Conservation (phyloP, 2,888 invertebrate species). For the Cosmopolites sordidus region DNA sequence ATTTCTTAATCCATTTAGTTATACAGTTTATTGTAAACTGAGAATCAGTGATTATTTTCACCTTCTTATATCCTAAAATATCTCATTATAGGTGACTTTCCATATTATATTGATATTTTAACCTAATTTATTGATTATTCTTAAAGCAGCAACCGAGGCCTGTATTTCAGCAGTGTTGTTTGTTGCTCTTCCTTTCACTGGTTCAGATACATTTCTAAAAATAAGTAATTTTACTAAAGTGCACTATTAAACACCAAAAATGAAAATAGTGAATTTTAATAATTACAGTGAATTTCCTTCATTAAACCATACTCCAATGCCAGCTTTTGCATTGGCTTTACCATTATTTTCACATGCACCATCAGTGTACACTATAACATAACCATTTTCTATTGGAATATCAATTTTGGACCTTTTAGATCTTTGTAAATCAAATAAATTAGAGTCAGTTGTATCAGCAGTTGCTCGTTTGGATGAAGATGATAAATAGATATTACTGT, state of each 20-base stretch:
- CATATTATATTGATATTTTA: neutral
- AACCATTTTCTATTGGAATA: constrained; percentile 42
- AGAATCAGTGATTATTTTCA: constrained; percentile 86
- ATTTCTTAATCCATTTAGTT: constrained; percentile 81
- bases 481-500: no score
- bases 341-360: constrained; percentile 90
- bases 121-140: constrained; percentile 20
- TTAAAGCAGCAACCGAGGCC: constrained; percentile 76
- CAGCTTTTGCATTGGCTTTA: constrained; percentile 68
- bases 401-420: constrained; percentile 23
- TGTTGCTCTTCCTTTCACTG: constrained; percentile 77
- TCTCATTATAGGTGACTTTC: neutral
- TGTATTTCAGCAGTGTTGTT: constrained; percentile 97
- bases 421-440: no score
- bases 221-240: no score
- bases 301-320: constrained; percentile 91
- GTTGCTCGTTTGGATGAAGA: no score
- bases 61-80: constrained; percentile 57
- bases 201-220: constrained; percentile 64
- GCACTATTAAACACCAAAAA: no score
- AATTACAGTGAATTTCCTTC: constrained; percentile 63
- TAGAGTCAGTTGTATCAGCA: no score
- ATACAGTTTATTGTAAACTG: constrained; percentile 80
- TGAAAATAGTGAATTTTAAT: no score
- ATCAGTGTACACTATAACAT: constrained; percentile 79